These are phyloP conservation scores for Myiozetetes cayanensis DNA, from an alignment of 2,113 vertebrate genomes.

Conservation along the genomic window DNA sequence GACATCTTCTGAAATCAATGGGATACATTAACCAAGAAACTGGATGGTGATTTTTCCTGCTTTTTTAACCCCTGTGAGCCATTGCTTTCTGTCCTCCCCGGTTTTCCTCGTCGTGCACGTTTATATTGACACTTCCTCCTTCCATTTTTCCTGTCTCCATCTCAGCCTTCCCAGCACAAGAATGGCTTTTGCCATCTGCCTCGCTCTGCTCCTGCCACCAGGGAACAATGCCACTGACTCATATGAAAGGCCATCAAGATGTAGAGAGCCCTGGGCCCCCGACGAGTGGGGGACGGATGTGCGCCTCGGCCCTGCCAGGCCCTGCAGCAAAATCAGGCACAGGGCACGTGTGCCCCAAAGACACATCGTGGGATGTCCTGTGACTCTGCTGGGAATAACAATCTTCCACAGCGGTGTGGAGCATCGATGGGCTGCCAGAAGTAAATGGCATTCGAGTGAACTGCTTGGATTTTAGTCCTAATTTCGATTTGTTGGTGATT, in stretches of 20 bases:
- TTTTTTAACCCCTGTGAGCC: neutral
- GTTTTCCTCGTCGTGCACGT: neutral
- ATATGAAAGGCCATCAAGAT: neutral
- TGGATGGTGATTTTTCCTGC: neutral
- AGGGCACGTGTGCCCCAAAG: neutral
- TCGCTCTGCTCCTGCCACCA: neutral
- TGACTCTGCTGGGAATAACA: neutral
- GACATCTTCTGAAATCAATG: neutral
- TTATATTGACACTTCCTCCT: neutral
- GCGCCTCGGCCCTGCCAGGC: neutral
- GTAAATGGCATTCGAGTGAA: neutral
- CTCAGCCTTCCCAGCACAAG: neutral
- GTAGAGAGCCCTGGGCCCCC: neutral
- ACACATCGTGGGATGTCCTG: neutral
- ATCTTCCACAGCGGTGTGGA: neutral
- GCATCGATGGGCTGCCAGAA: neutral
- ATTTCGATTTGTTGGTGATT: neutral
- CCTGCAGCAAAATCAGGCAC: neutral
- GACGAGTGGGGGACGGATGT: neutral
- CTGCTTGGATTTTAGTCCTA: neutral
- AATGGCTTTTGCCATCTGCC: constrained; percentile 5
- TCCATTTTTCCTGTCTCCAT: neutral
- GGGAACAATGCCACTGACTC: neutral
- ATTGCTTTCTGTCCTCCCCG: neutral
- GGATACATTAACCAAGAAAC: neutral